A percentile compares a stretch with the other conserved stretches of the same genome.
phyloP scores from a whole-genome alignment of 1,140 invertebrate genomes.

The Proctacanthus coquilletti region DNA sequence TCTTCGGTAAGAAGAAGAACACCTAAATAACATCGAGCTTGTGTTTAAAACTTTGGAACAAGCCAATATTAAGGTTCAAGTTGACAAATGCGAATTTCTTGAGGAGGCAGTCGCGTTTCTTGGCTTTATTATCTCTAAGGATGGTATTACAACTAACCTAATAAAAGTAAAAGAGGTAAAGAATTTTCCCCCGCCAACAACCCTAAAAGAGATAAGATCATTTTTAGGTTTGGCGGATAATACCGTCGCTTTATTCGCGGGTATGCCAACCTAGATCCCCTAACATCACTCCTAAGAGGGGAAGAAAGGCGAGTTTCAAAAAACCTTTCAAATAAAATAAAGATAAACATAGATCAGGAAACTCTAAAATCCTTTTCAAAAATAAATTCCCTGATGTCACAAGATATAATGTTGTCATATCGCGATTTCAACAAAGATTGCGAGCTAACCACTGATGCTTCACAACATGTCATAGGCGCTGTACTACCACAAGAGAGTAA shows the following conservation, averaged over 20 bases:
- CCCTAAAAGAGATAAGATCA: constrained; percentile 21
- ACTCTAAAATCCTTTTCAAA: constrained; percentile 1
- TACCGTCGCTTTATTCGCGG: constrained; percentile 16
- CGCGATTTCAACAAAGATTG: too few relatives aligned
- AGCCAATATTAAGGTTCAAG: constrained; percentile 26
- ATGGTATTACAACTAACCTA: constrained; percentile 30
- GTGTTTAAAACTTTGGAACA: constrained; percentile 22
- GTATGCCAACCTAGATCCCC: constrained; percentile 11
- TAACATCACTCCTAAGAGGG: neutral
- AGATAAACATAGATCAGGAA: constrained; percentile 2
- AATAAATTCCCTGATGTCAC: constrained; percentile 3
- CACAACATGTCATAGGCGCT: constrained; percentile 8
- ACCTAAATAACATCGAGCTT: constrained; percentile 13
- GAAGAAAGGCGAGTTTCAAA: constrained; percentile 10
- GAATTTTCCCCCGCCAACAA: constrained; percentile 28
- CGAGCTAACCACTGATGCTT: too few relatives aligned
- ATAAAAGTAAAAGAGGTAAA: constrained; percentile 24
- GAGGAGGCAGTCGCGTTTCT: constrained; percentile 29
- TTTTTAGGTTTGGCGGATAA: constrained; percentile 31
- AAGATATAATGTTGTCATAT: constrained; percentile 4
- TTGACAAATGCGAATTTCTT: constrained; percentile 26
- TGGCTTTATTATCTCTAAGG: constrained; percentile 22
- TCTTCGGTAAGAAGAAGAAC: constrained; percentile 14
- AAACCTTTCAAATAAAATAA: constrained; percentile 7
- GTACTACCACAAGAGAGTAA: constrained; percentile 10